A percentile compares a stretch with the other conserved stretches of the same genome.
phyloP scores from a whole-genome alignment of 2,113 vertebrate species.

The Cricetomys ansorgei region DNA sequence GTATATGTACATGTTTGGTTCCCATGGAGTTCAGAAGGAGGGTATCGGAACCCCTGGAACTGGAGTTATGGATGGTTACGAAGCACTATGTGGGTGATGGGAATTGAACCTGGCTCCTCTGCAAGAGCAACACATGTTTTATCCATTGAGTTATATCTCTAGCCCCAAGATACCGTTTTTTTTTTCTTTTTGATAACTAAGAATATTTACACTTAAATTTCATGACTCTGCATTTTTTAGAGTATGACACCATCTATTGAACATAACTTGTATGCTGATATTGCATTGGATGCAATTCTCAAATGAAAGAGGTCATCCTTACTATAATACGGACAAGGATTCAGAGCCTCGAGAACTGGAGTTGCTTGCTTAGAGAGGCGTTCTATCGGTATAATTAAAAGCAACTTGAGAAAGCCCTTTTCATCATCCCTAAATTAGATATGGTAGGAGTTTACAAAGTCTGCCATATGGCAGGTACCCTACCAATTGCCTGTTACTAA shows the following conservation, averaged over 20 bases:
- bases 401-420: background rate
- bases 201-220: conserved; percentile 58
- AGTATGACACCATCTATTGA: background rate
- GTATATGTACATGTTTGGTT: background rate
- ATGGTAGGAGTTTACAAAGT: background rate
- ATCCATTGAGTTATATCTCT: background rate
- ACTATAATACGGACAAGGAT: background rate
- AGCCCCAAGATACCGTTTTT: background rate
- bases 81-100: background rate
- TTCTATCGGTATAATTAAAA: background rate
- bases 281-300: background rate
- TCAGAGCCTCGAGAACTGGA: background rate
- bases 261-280: background rate
- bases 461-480: background rate
- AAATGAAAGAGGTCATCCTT: background rate
- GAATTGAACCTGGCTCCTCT: background rate
- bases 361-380: background rate
- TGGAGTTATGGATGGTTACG: background rate
- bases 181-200: conserved; percentile 14
- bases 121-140: background rate
- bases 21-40: background rate
- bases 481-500: background rate
- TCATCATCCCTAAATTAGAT: background rate
- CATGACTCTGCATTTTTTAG: background rate
- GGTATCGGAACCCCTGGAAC: background rate